These are phyloP conservation scores for Euglossa dilemma DNA, from an alignment of 1,140 invertebrate genomes.

Conservation along the genomic window DNA sequence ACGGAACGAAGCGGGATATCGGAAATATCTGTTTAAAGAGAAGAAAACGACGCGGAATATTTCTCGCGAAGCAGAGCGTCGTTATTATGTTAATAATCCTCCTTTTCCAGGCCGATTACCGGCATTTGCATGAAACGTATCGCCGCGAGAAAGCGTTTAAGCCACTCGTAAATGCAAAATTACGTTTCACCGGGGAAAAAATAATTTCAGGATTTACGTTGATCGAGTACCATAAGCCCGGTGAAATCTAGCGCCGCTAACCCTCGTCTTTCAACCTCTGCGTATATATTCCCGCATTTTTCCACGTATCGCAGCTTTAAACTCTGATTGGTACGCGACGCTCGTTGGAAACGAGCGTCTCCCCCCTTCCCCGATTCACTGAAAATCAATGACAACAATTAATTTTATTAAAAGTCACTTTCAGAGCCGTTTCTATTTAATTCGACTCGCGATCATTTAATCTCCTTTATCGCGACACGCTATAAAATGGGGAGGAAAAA, in stretches of 20 bases:
- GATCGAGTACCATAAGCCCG: not conserved
- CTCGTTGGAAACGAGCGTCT: not conserved
- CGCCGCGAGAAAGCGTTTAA: no score
- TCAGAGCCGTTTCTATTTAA: slow-evolving; percentile 19
- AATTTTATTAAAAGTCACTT: slow-evolving; percentile 59
- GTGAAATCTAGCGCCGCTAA: not conserved
- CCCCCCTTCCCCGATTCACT: slow-evolving; percentile 4
- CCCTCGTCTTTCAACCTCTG: not conserved
- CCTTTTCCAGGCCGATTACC: no score
- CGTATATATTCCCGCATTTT: not conserved
- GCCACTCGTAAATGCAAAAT: no score
- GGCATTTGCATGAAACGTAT: no score
- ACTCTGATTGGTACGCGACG: not conserved
- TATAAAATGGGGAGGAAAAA: not conserved
- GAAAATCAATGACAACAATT: slow-evolving; percentile 41
- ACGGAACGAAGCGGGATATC: no score
- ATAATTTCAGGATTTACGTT: not conserved
- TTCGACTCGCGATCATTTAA: slow-evolving; percentile 24
- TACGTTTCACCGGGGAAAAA: no score
- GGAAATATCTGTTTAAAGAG: no score
- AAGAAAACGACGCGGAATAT: no score
- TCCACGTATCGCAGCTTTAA: no score
- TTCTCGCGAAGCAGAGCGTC: no score
- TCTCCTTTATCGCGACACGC: not conserved
- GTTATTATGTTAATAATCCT: no score